These are phyloP conservation scores for Clupea harengus DNA, from an alignment of 2,113 vertebrate genomes.

Conservation along the genomic window DNA sequence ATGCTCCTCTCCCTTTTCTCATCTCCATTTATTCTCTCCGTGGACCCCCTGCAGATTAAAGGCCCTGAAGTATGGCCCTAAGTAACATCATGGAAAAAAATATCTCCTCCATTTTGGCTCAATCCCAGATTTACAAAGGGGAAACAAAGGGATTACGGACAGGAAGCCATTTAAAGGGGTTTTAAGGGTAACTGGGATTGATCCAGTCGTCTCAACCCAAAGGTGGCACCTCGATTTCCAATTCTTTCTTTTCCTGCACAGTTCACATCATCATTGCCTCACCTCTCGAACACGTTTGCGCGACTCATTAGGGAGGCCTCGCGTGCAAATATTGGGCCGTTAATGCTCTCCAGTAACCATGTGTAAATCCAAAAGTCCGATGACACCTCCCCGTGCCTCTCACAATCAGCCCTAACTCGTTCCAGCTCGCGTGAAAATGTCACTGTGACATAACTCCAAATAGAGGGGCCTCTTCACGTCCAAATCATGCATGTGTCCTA, in stretches of 20 bases:
- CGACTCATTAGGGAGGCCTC: background rate
- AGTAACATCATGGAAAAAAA: background rate
- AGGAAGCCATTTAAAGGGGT: background rate
- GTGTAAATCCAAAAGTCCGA: constrained; percentile 14
- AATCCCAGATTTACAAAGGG: background rate
- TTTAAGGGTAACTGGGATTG: background rate
- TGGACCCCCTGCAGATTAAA: background rate
- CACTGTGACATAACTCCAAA: background rate
- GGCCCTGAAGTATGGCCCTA: background rate
- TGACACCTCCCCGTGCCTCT: background rate
- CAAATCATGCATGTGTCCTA: constrained; percentile 27
- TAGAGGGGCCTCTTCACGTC: constrained; percentile 31
- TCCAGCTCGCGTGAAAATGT: background rate
- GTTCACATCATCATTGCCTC: constrained; percentile 16
- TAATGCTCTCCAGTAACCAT: constrained; percentile 15
- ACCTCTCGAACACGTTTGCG: constrained; percentile 3
- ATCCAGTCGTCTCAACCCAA: background rate
- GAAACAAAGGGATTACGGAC: background rate
- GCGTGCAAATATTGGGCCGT: constrained; percentile 14
- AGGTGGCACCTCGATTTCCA: background rate
- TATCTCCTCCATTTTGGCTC: background rate
- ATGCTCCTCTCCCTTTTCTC: background rate
- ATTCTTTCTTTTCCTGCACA: background rate
- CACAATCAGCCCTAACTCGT: constrained; percentile 13
- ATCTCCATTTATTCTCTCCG: background rate